These are phyloP conservation scores for Boleophthalmus pectinirostris DNA, from an alignment of 2,113 vertebrate genomes.

Conservation along the genomic window DNA sequence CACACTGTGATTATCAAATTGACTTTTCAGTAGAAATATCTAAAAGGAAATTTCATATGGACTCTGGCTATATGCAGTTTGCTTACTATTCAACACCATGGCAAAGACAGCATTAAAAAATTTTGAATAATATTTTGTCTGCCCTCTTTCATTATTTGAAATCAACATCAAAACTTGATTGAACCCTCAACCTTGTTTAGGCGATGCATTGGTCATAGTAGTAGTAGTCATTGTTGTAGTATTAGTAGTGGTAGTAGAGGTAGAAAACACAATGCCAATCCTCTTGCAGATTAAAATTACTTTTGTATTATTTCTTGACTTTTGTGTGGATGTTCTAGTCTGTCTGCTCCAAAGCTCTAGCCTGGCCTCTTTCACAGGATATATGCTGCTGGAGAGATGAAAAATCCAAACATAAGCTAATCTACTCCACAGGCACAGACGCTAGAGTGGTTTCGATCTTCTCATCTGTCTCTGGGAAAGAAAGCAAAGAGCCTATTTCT, in stretches of 20 bases:
- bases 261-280: neutral
- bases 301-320: too few species aligned
- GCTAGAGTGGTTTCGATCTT: conserved; percentile 11
- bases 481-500: conserved; percentile 6
- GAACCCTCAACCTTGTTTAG: neutral
- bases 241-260: neutral
- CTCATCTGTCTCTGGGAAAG: conserved; percentile 8
- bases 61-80: too few species aligned
- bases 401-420: conserved; percentile 13
- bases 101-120: too few species aligned
- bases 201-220: neutral
- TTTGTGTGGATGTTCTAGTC: neutral
- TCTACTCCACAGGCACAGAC: conserved; percentile 10
- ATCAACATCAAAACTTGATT: too few species aligned
- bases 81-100: too few species aligned
- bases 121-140: too few species aligned
- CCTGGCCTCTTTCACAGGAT: conserved; percentile 3
- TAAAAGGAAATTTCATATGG: too few species aligned
- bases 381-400: neutral
- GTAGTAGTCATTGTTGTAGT: too few species aligned
- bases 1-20: too few species aligned
- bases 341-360: neutral
- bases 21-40: too few species aligned
- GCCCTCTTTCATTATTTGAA: too few species aligned
- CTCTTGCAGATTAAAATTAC: too few species aligned